These are phyloP conservation scores for Pogoniulus pusillus DNA, from an alignment of 2,797 vertebrate genomes.

Conservation along the genomic window DNA sequence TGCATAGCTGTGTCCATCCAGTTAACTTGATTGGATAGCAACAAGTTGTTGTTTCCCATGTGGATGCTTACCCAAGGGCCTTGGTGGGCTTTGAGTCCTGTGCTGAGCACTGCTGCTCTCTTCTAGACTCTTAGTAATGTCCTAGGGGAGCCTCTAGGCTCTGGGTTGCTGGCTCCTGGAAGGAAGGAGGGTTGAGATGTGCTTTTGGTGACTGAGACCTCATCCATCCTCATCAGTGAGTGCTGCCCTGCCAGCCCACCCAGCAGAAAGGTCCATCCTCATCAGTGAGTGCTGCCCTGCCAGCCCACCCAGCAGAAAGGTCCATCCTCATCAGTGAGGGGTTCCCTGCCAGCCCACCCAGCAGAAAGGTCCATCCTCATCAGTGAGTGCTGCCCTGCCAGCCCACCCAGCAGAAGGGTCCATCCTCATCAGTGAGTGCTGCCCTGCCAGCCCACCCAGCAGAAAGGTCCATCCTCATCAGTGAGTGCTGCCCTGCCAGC, in stretches of 20 bases:
- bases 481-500: too few relatives aligned
- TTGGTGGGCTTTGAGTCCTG: too few relatives aligned
- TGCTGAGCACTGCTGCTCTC: too few relatives aligned
- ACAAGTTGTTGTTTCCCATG: too few relatives aligned
- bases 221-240: not conserved
- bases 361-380: not conserved
- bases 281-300: not conserved
- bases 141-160: too few relatives aligned
- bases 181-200: not conserved
- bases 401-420: not conserved
- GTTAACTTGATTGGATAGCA: too few relatives aligned
- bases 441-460: conserved; percentile 25
- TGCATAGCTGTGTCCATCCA: too few relatives aligned
- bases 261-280: too few relatives aligned
- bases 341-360: conserved; percentile 34
- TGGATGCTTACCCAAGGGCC: too few relatives aligned
- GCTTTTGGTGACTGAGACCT: not conserved
- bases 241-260: conserved; percentile 36
- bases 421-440: not conserved
- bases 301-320: not conserved
- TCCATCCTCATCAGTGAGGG: not conserved
- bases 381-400: conserved; percentile 5
- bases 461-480: too few relatives aligned
- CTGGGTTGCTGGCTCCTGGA: not conserved
- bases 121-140: too few relatives aligned